A percentile compares a stretch with the other conserved stretches of the same genome.
Evolutionary conservation across 2,888 invertebrate genomes (phyloP).

Genomic region (Prosopocoilus inquinatus): DNA sequence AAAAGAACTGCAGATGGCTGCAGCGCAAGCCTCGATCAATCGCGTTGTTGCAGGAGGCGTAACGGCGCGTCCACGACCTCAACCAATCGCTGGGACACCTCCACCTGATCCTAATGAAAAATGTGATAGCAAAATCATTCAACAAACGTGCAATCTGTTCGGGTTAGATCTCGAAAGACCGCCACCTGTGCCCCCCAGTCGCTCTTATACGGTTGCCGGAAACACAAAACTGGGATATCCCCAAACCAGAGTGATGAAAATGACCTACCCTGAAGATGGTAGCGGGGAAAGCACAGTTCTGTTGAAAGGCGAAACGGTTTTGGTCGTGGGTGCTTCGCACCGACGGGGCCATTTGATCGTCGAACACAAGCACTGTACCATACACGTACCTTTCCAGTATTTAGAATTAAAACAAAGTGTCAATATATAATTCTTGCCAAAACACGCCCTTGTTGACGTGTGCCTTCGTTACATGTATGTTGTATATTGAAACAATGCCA

Average conservation of each 20-base stretch:
- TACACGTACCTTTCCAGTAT: conserved; percentile 81
- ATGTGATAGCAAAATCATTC: conserved; percentile 85
- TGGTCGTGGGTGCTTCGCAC: conserved; percentile 83
- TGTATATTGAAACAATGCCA: conserved; percentile 20
- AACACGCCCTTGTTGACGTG: conserved; percentile 1
- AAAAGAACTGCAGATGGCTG: conserved; percentile 33
- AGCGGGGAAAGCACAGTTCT: conserved; percentile 60
- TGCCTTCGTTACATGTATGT: neutral
- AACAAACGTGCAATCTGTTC: conserved; percentile 86
- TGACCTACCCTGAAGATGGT: conserved; percentile 70
- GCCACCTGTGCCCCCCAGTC: conserved; percentile 86
- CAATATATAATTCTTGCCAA: conserved; percentile 44
- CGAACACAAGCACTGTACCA: conserved; percentile 67
- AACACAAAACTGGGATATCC: conserved; percentile 91
- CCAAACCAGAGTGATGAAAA: conserved; percentile 87
- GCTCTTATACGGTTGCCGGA: conserved; percentile 86
- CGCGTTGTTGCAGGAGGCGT: conserved; percentile 50
- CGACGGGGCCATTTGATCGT: conserved; percentile 85
- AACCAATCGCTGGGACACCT: conserved; percentile 84
- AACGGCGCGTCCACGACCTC: conserved; percentile 73
- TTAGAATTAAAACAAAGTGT: conserved; percentile 66
- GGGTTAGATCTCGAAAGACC: conserved; percentile 89
- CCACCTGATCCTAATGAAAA: conserved; percentile 82
- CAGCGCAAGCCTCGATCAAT: conserved; percentile 24
- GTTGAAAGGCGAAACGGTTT: conserved; percentile 81